Percentiles rank a stretch among this genome's conserved stretches.
phyloP scores from a whole-genome alignment of 2,113 vertebrate genomes.

The Agelaius tricolor region DNA sequence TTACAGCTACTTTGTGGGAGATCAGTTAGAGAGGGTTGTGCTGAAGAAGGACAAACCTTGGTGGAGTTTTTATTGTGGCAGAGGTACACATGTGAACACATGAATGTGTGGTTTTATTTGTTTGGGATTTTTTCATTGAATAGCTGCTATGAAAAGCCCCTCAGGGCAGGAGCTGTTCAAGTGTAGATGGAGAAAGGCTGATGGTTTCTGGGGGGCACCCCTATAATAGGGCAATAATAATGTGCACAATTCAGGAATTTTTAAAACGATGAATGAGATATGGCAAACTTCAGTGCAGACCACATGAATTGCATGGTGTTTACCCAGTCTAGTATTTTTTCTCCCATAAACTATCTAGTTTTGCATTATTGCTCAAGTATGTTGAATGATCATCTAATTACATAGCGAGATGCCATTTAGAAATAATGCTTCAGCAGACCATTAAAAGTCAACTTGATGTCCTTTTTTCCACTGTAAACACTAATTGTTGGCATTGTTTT shows the following conservation, averaged over 20 bases:
- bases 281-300: background rate
- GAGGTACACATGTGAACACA: background rate
- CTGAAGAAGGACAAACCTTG: background rate
- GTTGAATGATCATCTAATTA: background rate
- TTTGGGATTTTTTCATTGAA: background rate
- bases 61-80: background rate
- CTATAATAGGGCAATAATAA: background rate
- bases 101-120: background rate
- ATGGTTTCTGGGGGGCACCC: background rate
- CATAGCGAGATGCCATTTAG: background rate
- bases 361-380: background rate
- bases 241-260: background rate
- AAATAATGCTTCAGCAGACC: background rate
- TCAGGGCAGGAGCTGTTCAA: background rate
- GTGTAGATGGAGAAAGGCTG: background rate
- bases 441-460: background rate
- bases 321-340: background rate
- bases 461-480: background rate
- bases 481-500: background rate
- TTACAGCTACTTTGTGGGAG: background rate
- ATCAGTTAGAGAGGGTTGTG: background rate
- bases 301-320: background rate
- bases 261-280: background rate
- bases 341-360: background rate
- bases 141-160: background rate